Percentiles rank a stretch among this genome's conserved stretches.
Evolutionary conservation across 2,113 vertebrate genomes (phyloP).

Genomic region (Dolichallabes microphthalmus): DNA sequence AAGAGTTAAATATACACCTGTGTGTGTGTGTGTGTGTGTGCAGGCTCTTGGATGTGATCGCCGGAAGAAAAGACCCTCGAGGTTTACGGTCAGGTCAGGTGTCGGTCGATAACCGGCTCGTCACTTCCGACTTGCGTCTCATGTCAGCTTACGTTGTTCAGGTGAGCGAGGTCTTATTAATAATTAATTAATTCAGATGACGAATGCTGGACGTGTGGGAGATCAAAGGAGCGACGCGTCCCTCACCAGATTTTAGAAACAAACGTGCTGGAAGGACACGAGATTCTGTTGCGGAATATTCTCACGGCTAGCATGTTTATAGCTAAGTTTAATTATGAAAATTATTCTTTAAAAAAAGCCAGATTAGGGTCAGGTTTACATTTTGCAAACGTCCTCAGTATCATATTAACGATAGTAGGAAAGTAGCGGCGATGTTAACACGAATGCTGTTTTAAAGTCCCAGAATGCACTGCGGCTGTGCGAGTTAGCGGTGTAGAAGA

Average conservation of each 20-base stretch:
- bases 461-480: too few species aligned
- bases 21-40: neutral
- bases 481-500: too few species aligned
- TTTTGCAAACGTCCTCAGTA: too few species aligned
- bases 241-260: neutral
- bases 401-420: too few species aligned
- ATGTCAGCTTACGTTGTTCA: slow-evolving; percentile 77
- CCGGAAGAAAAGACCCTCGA: slow-evolving; percentile 74
- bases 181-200: neutral
- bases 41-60: slow-evolving; percentile 75
- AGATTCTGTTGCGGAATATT: too few species aligned
- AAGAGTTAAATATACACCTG: neutral
- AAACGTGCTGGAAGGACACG: too few species aligned
- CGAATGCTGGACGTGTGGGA: neutral
- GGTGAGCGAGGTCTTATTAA: slow-evolving; percentile 54
- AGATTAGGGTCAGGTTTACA: too few species aligned
- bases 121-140: slow-evolving; percentile 71
- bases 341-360: too few species aligned
- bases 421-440: too few species aligned
- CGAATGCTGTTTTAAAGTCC: too few species aligned
- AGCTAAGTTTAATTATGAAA: too few species aligned
- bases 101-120: slow-evolving; percentile 64
- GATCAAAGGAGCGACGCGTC: neutral
- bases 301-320: too few species aligned
- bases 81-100: slow-evolving; percentile 69